Conservation (phyloP, 2,888 invertebrate species). For the Eupithecia tripunctaria region DNA sequence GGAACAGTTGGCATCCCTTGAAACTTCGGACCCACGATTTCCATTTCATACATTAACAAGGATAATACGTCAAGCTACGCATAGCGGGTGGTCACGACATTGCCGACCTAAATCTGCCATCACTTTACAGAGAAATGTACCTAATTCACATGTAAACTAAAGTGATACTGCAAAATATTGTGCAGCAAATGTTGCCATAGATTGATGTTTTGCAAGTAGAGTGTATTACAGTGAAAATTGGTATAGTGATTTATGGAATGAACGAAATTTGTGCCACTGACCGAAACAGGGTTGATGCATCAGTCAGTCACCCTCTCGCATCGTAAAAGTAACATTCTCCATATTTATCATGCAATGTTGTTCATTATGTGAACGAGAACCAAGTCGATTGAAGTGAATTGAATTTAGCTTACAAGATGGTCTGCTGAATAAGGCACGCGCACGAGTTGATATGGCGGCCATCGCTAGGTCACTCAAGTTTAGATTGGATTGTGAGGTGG, state of each 20-base stretch:
- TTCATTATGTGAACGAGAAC: conserved; percentile 35
- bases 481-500: neutral
- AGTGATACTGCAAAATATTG: neutral
- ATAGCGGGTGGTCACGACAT: conserved; percentile 57
- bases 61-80: conserved; percentile 57
- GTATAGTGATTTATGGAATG: neutral
- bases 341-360: conserved; percentile 25
- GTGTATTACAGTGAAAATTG: neutral
- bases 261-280: conserved; percentile 17
- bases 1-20: conserved; percentile 29
- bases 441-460: conserved; percentile 52
- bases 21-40: conserved; percentile 45
- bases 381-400: conserved; percentile 49
- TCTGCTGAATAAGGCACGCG: conserved; percentile 53
- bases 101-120: conserved; percentile 54
- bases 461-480: conserved; percentile 60
- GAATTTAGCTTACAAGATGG: conserved; percentile 57
- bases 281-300: conserved; percentile 13
- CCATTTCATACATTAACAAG: conserved; percentile 61
- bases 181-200: neutral
- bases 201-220: neutral
- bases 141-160: conserved; percentile 13
- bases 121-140: conserved; percentile 34
- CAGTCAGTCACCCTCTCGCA: conserved; percentile 23
- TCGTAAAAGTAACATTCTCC: conserved; percentile 11